phyloP scores from a whole-genome alignment of 1,140 invertebrate genomes.

The Stenopsyche tienmushanensis region DNA sequence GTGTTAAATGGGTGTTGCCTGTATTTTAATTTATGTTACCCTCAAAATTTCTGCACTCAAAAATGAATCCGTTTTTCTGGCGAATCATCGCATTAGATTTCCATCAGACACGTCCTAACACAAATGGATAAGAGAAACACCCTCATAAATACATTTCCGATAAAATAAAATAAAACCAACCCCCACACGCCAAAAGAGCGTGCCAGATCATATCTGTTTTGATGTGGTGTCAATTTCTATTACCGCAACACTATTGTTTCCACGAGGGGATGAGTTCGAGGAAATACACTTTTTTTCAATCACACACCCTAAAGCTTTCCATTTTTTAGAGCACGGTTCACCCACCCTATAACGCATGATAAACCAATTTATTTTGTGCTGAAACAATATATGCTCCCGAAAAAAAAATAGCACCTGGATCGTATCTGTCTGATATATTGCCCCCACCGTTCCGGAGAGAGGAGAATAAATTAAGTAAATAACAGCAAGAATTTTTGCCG shows the following conservation, averaged over 20 bases:
- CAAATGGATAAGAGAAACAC: neutral
- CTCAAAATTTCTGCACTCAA: no score
- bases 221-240: slow-evolving; percentile 42
- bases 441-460: neutral
- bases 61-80: no score
- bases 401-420: slow-evolving; percentile 40
- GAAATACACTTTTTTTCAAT: slow-evolving; percentile 29
- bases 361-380: no score
- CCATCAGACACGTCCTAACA: no score
- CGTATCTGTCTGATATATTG: slow-evolving; percentile 37
- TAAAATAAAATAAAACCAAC: slow-evolving; percentile 1
- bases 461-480: slow-evolving; percentile 25
- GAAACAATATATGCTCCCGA: no score
- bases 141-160: slow-evolving; percentile 15
- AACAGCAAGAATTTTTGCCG: slow-evolving; percentile 19
- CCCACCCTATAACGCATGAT: neutral
- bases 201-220: slow-evolving; percentile 37
- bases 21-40: no score
- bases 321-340: neutral
- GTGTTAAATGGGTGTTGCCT: no score
- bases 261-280: slow-evolving; percentile 35
- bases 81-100: no score
- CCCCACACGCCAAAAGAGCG: neutral
- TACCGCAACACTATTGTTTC: slow-evolving; percentile 39
- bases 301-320: neutral